Evolutionary conservation across 2,888 invertebrate genomes (phyloP).

Genomic region (Congeria kusceri): DNA sequence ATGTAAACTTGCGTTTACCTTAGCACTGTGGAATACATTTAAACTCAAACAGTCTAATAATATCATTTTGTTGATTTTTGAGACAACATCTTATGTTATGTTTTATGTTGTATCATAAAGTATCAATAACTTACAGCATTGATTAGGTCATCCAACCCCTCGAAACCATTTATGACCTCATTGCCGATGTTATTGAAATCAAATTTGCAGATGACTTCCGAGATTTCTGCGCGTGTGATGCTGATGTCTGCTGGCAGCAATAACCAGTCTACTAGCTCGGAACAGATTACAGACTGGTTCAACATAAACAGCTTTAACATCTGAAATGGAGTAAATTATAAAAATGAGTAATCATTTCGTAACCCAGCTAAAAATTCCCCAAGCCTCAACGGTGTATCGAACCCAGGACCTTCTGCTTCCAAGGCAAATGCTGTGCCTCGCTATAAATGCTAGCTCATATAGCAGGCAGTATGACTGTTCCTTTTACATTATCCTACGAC

Average conservation of each 20-base stretch:
- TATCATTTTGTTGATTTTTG: too few species aligned
- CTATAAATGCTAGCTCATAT: too few species aligned
- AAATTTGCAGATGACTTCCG: slow-evolving; percentile 68
- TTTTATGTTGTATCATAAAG: too few species aligned
- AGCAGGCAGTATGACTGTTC: too few species aligned
- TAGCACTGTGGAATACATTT: too few species aligned
- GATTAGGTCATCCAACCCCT: slow-evolving; percentile 67
- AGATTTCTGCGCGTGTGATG: slow-evolving; percentile 55
- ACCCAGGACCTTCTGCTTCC: too few species aligned
- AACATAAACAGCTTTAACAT: slow-evolving; percentile 11
- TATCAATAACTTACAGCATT: slow-evolving; percentile 65
- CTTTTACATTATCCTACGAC: too few species aligned
- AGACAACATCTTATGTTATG: too few species aligned
- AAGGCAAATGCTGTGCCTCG: too few species aligned
- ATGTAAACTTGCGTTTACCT: too few species aligned
- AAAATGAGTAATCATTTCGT: neutral
- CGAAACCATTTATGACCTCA: slow-evolving; percentile 64
- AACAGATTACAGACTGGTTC: slow-evolving; percentile 21
- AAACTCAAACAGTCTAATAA: too few species aligned
- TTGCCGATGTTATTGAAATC: slow-evolving; percentile 63
- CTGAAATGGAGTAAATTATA: neutral
- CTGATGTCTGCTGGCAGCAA: slow-evolving; percentile 52
- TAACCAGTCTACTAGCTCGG: slow-evolving; percentile 1
- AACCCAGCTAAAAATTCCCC: neutral
- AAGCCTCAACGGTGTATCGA: too few species aligned